Base-by-base conservation (phyloP, 2,797 vertebrate genomes). In the Enoplosus armatus region DNA sequence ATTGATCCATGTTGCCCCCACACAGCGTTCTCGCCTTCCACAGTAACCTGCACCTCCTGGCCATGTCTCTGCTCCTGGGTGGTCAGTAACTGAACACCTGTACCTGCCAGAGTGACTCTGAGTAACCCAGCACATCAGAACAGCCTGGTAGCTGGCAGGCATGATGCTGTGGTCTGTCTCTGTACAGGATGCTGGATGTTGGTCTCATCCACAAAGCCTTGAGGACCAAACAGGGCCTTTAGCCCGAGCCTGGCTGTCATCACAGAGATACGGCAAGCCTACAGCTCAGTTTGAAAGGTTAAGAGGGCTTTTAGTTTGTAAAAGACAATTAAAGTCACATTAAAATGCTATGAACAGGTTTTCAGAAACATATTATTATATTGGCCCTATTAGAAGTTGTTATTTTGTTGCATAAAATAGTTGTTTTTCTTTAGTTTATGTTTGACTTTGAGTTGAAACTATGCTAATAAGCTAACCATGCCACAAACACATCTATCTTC, bases 21-120 rank as follows among this genome's bases (percentile, higher is more conserved):
- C 81, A 60, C 67, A n/a, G 79, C 0, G 77, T 85, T 90, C 90
- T 94, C 90, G 82, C 90, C 90, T 93, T 94, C 90, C 89, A 93
- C 76, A 80, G 91, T 90, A 92, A 93, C 84, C 85, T 89, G 90
- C 87, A 91, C 88, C 90, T 74, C 67, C 35, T 33, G 71, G 66
- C 79, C 79, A 4, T 75, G 83, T 83, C 83, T 80, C 72, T 48
- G 63, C 77, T 48, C 86, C 87, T 60, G 89, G 87, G 92, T 83
- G 91, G 91, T 88, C 88, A 75, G 92, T 84, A 93, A 94, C 90
- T 64, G 41, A 88, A 90, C 90, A 93, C 89, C 83, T 80, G 86
- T 78, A 85, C 77, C 82, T 81, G 71, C 60, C 72, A 33, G 35
- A 77, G 73, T 77, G 84, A 73, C 85, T 92, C 76, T 79, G 56